Conservation (phyloP, 1,140 invertebrate species). For the Thrips palmi region DNA sequence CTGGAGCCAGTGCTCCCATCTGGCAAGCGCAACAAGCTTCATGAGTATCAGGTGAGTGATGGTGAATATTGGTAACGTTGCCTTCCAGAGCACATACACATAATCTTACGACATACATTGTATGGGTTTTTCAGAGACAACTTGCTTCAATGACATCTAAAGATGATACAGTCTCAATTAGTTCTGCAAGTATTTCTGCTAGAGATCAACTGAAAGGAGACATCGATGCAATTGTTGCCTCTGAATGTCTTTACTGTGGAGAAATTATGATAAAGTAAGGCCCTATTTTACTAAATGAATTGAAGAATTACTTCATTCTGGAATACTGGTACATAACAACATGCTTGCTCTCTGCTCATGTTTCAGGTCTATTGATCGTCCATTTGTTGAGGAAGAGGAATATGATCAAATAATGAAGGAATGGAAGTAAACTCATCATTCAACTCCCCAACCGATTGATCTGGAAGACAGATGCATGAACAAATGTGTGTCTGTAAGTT, state of each 20-base stretch:
- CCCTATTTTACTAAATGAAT: constrained; percentile 3
- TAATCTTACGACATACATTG: background rate
- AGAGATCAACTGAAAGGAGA: constrained; percentile 56
- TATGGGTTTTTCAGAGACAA: constrained; percentile 33
- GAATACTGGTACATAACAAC: background rate
- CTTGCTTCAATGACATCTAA: constrained; percentile 30
- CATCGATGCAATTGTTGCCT: constrained; percentile 75
- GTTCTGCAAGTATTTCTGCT: constrained; percentile 33
- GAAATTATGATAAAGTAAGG: constrained; percentile 68
- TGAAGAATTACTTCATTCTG: constrained; percentile 2
- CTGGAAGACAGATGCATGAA: too few relatives aligned
- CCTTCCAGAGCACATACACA: background rate
- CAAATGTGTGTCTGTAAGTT: too few relatives aligned
- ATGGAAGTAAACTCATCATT: constrained; percentile 49
- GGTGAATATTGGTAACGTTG: background rate
- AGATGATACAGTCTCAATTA: constrained; percentile 33
- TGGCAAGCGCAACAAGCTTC: constrained; percentile 25
- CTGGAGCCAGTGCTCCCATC: constrained; percentile 44
- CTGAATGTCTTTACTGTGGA: constrained; percentile 86
- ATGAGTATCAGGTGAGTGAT: constrained; percentile 28
- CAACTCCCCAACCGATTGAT: too few relatives aligned
- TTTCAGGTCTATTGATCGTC: constrained; percentile 54
- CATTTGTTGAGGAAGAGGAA: constrained; percentile 63
- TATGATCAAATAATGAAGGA: constrained; percentile 65
- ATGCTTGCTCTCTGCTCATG: constrained; percentile 3